These are phyloP conservation scores for Meganola albula DNA, from an alignment of 2,888 invertebrate genomes.

Conservation along the genomic window DNA sequence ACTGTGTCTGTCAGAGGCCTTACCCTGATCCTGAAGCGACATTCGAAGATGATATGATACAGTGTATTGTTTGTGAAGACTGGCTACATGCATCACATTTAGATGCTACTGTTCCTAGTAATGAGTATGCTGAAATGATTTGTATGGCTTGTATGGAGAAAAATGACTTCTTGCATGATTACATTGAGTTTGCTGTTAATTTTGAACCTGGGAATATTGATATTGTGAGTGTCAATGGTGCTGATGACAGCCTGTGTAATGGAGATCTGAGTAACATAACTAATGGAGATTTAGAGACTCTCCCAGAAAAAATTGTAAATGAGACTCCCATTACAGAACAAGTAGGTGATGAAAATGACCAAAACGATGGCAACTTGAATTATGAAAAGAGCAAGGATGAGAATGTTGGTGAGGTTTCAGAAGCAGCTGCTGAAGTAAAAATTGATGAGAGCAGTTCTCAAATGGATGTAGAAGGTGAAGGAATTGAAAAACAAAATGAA, in stretches of 20 bases:
- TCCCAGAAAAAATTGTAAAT: slow-evolving; percentile 1
- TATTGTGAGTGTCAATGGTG: slow-evolving; percentile 28
- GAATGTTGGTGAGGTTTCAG: not conserved
- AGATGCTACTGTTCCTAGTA: slow-evolving; percentile 75
- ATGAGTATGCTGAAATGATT: slow-evolving; percentile 87
- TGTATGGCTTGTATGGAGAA: slow-evolving; percentile 87
- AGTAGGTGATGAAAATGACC: slow-evolving; percentile 2
- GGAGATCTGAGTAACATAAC: slow-evolving; percentile 15
- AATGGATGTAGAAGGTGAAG: slow-evolving; percentile 7
- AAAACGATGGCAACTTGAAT: too few relatives aligned
- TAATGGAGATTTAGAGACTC: slow-evolving; percentile 9
- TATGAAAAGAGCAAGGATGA: not conserved
- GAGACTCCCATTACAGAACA: not conserved
- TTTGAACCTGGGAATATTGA: slow-evolving; percentile 43
- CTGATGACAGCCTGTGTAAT: slow-evolving; percentile 23
- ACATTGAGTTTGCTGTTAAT: slow-evolving; percentile 73
- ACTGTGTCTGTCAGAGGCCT: slow-evolving; percentile 93
- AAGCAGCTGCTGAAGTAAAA: not conserved
- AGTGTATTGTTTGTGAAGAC: slow-evolving; percentile 97
- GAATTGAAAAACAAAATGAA: not conserved
- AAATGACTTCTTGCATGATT: slow-evolving; percentile 85
- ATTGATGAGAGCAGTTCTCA: slow-evolving; percentile 1
- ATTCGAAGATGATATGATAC: slow-evolving; percentile 94
- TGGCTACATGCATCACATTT: slow-evolving; percentile 95
- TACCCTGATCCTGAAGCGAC: slow-evolving; percentile 95